Base-by-base conservation (phyloP, 2,797 vertebrate genomes). In the Hypotaenidia okinawae region DNA sequence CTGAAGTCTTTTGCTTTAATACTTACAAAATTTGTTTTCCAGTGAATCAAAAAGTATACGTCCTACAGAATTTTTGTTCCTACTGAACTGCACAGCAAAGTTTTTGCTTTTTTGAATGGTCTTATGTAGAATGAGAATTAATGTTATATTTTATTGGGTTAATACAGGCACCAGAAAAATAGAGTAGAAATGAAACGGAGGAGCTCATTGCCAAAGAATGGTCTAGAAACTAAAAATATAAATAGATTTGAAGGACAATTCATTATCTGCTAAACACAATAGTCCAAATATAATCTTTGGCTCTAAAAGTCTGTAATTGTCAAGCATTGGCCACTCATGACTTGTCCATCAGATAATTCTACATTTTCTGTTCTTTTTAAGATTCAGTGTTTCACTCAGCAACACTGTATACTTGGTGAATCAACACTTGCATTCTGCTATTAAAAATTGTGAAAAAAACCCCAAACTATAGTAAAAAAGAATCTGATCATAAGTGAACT, bases 261-360 rank as follows among this genome's bases (percentile, higher is more conserved):
- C 33, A 57, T 78, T 75, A 75, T 82, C 35, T 79, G 9, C 17
- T 78, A 76, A 84, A 45, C 24, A 81, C 35, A 73, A 28, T 37
- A 79, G 51, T 62, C 49, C 62, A 75, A 88, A 93, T 86, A 86
- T 70, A 93, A 52, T 57, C 11, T 78, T 86, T 94, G 75, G 63
- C 74, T 82, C 62, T 74, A 30, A 77, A 90, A 32, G 5, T 43
- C 57, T 86, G 30, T 70, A 89, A 84, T 93, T 95, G 58, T 17
- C 19, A 64, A 72, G 19, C 19, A 14, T n/a, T 70, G 61, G 33
- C 17, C 17, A 32, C n/a, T 79, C 55, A 52, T 1, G 3, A 58
- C 6, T 22, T n/a, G 54, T 24, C 15, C 18, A 68, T 82, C 24
- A 73, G 59, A 89, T 68, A 72, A 89, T 75, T 89, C 27, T 57